These are phyloP conservation scores for Rhimphoctona megacephalus DNA, from an alignment of 2,888 invertebrate species.

Conservation along the genomic window DNA sequence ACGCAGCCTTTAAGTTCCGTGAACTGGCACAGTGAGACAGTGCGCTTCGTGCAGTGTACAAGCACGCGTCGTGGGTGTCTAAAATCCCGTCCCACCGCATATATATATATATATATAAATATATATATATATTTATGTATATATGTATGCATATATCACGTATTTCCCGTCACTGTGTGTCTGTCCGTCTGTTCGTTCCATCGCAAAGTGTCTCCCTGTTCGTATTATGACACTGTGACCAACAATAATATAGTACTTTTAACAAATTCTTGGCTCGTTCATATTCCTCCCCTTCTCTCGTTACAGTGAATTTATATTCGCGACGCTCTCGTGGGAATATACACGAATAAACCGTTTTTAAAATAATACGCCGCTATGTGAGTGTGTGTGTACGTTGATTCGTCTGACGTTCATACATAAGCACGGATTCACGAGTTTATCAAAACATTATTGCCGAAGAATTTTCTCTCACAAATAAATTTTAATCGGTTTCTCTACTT, in stretches of 20 bases:
- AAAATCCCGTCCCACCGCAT: conserved; percentile 31
- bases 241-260: background rate
- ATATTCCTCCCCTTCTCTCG: background rate
- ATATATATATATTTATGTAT: conserved; percentile 28
- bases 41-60: conserved; percentile 63
- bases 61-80: conserved; percentile 46
- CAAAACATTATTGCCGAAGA: conserved; percentile 3
- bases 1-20: conserved; percentile 59
- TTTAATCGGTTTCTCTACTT: background rate
- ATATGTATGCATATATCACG: conserved; percentile 14
- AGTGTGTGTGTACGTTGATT: background rate
- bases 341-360: conserved; percentile 1
- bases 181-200: conserved; percentile 23
- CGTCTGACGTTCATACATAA: conserved; percentile 13
- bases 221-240: background rate
- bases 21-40: conserved; percentile 61
- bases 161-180: conserved; percentile 25
- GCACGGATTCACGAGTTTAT: conserved; percentile 9
- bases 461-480: background rate
- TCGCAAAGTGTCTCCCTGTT: conserved; percentile 1
- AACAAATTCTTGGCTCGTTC: background rate
- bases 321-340: conserved; percentile 4
- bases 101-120: conserved; percentile 27
- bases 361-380: background rate
- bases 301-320: conserved; percentile 2